Percentiles rank a stretch among this genome's conserved stretches.
These are phyloP conservation scores for Pongo pygmaeus DNA, from an alignment of 2,113 vertebrate genomes.

Conservation along the genomic window DNA sequence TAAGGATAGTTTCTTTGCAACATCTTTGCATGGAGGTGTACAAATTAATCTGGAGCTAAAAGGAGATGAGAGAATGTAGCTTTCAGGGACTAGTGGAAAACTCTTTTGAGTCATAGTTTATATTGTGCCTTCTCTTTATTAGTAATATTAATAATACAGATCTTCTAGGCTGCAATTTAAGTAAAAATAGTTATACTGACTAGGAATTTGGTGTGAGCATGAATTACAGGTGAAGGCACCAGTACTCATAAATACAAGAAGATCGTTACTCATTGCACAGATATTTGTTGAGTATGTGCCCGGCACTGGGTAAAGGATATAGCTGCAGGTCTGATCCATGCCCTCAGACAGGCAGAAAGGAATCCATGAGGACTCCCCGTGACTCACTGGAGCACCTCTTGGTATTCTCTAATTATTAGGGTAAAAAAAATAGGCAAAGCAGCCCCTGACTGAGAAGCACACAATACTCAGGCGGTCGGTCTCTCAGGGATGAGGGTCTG, in stretches of 20 bases:
- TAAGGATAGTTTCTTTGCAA: neutral
- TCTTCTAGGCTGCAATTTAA: neutral
- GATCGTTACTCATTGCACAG: neutral
- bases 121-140: neutral
- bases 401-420: neutral
- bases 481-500: neutral
- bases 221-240: neutral
- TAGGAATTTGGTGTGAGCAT: too few species aligned
- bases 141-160: neutral
- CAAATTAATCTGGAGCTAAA: neutral
- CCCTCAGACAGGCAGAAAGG: neutral
- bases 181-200: neutral
- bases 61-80: neutral
- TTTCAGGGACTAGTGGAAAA: neutral
- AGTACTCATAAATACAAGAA: neutral
- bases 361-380: neutral
- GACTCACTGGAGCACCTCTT: too few species aligned
- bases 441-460: neutral
- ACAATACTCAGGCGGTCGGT: fast-evolving
- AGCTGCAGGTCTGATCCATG: neutral
- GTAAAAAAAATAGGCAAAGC: neutral
- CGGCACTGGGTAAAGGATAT: neutral
- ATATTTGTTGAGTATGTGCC: neutral
- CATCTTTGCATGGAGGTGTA: neutral
- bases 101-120: neutral